A percentile compares a stretch with the other conserved stretches of the same genome.
Conservation (phyloP, 2,888 invertebrate genomes). For the Chesias legatella region DNA sequence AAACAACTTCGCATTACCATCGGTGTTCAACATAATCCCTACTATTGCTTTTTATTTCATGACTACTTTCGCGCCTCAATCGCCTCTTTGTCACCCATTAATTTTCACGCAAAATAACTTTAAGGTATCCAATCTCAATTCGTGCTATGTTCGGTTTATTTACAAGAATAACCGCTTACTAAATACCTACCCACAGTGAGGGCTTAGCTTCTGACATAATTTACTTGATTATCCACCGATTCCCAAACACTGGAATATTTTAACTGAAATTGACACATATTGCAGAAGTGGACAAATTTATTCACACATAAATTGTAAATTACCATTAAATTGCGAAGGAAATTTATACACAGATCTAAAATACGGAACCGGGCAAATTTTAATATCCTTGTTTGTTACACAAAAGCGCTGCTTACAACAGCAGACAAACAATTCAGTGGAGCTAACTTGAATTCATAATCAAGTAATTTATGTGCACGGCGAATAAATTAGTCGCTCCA, state of each 20-base stretch:
- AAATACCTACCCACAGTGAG: slow-evolving; percentile 9
- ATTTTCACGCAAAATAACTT: slow-evolving; percentile 38
- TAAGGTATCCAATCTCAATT: slow-evolving; percentile 19
- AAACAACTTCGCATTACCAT: slow-evolving; percentile 74
- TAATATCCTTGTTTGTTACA: slow-evolving; percentile 72
- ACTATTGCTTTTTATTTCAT: slow-evolving; percentile 74
- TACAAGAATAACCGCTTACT: slow-evolving; percentile 4
- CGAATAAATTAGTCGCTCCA: slow-evolving; percentile 79
- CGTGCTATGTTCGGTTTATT: slow-evolving; percentile 8
- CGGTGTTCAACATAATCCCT: slow-evolving; percentile 74
- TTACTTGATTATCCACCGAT: slow-evolving; percentile 2
- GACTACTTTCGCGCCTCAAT: slow-evolving; percentile 58
- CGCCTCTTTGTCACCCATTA: slow-evolving; percentile 46
- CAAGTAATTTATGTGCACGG: slow-evolving; percentile 81
- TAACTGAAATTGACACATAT: slow-evolving; percentile 20
- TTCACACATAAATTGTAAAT: slow-evolving; percentile 26
- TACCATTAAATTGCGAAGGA: slow-evolving; percentile 28
- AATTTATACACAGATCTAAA: slow-evolving; percentile 46
- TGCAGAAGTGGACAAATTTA: slow-evolving; percentile 22
- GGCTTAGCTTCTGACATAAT: slow-evolving; percentile 6
- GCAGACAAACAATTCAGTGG: slow-evolving; percentile 76
- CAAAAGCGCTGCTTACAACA: slow-evolving; percentile 73
- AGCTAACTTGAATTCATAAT: slow-evolving; percentile 80
- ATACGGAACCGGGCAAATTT: slow-evolving; percentile 57
- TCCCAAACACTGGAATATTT: slow-evolving; percentile 6